Evolutionary conservation across 1,140 invertebrate genomes (phyloP).

Genomic region (Drosophila teissieri): DNA sequence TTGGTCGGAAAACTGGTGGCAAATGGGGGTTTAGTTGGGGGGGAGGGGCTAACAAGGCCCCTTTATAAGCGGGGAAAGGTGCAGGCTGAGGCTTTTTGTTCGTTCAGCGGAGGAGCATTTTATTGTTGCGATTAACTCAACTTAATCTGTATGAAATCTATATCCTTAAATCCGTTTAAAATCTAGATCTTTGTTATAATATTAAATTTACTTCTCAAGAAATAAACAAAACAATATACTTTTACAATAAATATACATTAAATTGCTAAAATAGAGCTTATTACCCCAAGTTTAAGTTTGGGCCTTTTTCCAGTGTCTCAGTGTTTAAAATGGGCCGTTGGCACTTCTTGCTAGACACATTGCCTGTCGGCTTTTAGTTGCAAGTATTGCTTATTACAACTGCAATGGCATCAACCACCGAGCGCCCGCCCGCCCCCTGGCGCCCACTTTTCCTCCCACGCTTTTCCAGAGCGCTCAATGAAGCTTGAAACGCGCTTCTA

Average conservation of each 20-base stretch:
- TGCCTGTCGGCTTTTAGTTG: conserved; percentile 6
- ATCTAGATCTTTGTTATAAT: no score
- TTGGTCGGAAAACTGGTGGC: conserved; percentile 7
- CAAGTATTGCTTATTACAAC: conserved; percentile 39
- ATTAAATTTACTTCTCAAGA: no score
- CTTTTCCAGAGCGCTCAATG: conserved; percentile 42
- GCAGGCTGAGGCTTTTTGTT: no score
- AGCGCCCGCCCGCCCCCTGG: background rate
- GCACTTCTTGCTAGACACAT: background rate
- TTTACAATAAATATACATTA: no score
- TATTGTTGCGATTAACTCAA: background rate
- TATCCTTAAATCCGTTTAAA: no score
- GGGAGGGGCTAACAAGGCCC: background rate
- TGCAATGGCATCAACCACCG: background rate
- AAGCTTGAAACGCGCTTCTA: conserved; percentile 67
- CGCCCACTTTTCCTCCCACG: conserved; percentile 9
- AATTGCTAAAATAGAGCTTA: no score
- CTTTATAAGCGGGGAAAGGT: background rate
- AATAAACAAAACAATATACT: no score
- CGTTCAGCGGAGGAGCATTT: background rate
- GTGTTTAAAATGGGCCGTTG: background rate
- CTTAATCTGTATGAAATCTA: no score
- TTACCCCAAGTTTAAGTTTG: background rate
- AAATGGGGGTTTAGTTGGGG: background rate
- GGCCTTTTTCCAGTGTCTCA: background rate